phyloP scores from a whole-genome alignment of 2,888 invertebrate genomes.

The Pristionchus arcanus region DNA sequence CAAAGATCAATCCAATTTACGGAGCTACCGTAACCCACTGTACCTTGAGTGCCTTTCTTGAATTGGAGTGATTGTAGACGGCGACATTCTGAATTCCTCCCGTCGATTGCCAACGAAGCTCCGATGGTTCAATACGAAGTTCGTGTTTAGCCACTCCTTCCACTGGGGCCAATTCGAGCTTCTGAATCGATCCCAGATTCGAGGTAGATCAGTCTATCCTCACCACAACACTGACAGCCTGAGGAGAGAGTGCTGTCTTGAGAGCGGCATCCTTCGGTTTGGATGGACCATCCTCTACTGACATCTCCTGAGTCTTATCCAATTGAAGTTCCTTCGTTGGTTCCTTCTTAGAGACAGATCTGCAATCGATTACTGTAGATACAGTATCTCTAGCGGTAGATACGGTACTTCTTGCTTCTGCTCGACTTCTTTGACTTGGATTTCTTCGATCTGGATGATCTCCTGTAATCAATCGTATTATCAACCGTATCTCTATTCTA shows the following conservation, averaged over 20 bases:
- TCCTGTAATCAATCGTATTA: neutral
- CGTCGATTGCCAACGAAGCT: constrained; percentile 20
- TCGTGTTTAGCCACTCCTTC: constrained; percentile 22
- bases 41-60: constrained; percentile 30
- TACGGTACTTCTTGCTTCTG: constrained; percentile 33
- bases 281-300: neutral
- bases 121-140: constrained; percentile 20
- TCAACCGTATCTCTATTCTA: neutral
- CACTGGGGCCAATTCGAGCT: constrained; percentile 24
- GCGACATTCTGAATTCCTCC: constrained; percentile 34
- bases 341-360: neutral
- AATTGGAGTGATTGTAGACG: constrained; percentile 30
- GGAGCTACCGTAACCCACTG: neutral
- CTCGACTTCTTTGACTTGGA: neutral
- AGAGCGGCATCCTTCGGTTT: neutral
- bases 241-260: constrained; percentile 8
- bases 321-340: neutral
- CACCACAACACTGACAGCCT: constrained; percentile 22
- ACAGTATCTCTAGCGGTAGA: neutral
- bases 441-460: constrained; percentile 3
- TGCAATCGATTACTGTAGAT: constrained; percentile 3
- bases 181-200: neutral
- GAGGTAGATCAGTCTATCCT: neutral
- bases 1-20: neutral
- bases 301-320: constrained; percentile 23